Evolutionary conservation across 30 jellyfish, hydroid and myxozoan species (phyloP).

Genomic region (Catostylus mosaicus): DNA sequence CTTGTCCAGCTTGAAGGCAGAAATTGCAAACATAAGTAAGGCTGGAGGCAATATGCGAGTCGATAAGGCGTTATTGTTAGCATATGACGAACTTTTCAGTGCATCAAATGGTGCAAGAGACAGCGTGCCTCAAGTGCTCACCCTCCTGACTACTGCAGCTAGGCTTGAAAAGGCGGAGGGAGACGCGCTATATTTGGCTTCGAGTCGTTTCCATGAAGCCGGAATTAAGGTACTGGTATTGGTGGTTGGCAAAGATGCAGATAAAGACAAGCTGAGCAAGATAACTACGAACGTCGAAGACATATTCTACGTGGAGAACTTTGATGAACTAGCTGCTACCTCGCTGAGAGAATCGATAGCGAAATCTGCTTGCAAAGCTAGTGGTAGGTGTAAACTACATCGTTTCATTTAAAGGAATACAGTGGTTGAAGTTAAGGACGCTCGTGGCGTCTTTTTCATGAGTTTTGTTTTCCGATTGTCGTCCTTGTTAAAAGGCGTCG

Average conservation of each 20-base stretch:
- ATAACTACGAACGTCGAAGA: constrained; percentile 5
- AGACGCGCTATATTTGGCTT: constrained; percentile 19
- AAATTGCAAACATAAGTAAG: constrained; percentile 4
- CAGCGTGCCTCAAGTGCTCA: constrained; percentile 50
- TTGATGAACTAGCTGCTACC: constrained; percentile 16
- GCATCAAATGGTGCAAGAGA: constrained; percentile 52
- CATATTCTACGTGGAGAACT: constrained; percentile 21
- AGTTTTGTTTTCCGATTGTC: too few relatives aligned
- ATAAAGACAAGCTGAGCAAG: neutral
- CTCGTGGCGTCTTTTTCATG: too few relatives aligned
- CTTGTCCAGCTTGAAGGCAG: constrained; percentile 21
- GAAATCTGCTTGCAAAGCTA: constrained; percentile 23
- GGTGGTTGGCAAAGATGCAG: constrained; percentile 35
- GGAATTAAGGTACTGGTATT: constrained; percentile 44
- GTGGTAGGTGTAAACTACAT: constrained; percentile 55
- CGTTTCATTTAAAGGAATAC: too few relatives aligned
- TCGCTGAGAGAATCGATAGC: constrained; percentile 9
- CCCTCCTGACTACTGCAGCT: constrained; percentile 46
- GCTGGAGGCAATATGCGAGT: constrained; percentile 26
- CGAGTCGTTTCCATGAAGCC: constrained; percentile 32
- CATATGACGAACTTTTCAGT: constrained; percentile 36
- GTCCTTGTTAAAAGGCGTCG: too few relatives aligned
- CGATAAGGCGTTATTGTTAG: constrained; percentile 24
- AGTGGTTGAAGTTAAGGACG: too few relatives aligned
- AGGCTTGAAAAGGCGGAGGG: constrained; percentile 14